These are phyloP conservation scores for Lordiphosa stackelbergi DNA, from an alignment of 1,140 invertebrate species.

Conservation along the genomic window DNA sequence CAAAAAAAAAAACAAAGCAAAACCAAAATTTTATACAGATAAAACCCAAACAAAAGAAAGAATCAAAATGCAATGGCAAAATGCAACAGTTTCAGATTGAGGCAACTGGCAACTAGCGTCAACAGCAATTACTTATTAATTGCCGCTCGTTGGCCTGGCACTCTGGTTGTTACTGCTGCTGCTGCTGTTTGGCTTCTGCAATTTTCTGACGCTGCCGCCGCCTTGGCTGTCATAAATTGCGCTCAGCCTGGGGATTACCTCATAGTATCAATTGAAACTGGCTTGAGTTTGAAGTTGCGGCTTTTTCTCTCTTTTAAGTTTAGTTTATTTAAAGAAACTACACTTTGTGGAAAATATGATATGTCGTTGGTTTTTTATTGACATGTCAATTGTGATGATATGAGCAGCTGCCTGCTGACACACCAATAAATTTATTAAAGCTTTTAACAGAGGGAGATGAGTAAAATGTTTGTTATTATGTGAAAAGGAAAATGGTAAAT, in stretches of 20 bases:
- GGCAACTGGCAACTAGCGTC: constrained; percentile 50
- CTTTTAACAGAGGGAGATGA: too few relatives aligned
- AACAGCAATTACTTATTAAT: constrained; percentile 69
- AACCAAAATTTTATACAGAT: constrained; percentile 2
- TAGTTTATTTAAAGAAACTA: constrained; percentile 1
- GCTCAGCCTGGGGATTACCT: constrained; percentile 37
- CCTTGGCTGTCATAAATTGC: constrained; percentile 64
- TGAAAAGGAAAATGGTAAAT: too few relatives aligned
- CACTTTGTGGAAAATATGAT: constrained; percentile 19
- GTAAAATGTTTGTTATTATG: too few relatives aligned
- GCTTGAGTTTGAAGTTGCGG: constrained; percentile 27
- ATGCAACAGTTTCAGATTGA: constrained; percentile 47
- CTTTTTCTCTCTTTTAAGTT: constrained; percentile 29
- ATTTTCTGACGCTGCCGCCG: constrained; percentile 33
- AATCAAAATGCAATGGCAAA: constrained; percentile 38
- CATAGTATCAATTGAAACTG: constrained; percentile 61
- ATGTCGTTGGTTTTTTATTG: constrained; percentile 3
- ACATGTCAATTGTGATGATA: not conserved
- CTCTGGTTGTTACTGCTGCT: constrained; percentile 29
- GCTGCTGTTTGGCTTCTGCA: constrained; percentile 46
- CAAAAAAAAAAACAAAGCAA: constrained; percentile 38
- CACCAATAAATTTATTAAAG: too few relatives aligned
- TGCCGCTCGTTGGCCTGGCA: constrained; percentile 35
- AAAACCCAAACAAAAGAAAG: constrained; percentile 42
- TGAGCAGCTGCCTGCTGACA: not conserved